Conservation (phyloP, 2,888 invertebrate genomes). For the Melanchra persicariae region DNA sequence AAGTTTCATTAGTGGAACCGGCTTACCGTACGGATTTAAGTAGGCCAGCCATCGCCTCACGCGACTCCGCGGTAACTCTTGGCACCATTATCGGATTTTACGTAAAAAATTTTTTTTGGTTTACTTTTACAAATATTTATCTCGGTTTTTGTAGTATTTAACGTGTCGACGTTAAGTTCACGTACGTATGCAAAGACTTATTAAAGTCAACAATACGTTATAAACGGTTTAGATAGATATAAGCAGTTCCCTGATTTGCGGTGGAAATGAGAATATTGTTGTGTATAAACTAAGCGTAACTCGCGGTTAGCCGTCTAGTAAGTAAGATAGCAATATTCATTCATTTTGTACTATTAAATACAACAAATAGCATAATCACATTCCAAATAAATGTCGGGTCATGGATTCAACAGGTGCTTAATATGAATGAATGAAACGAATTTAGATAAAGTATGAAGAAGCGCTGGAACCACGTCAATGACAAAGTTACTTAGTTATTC, state of each 20-base stretch:
- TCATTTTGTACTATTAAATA: constrained; percentile 29
- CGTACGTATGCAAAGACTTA: constrained; percentile 39
- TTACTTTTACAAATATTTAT: constrained; percentile 51
- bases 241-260: constrained; percentile 8
- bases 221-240: constrained; percentile 14
- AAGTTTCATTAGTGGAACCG: constrained; percentile 75
- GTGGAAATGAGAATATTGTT: constrained; percentile 11
- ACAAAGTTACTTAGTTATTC: constrained; percentile 52
- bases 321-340: constrained; percentile 39
- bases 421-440: constrained; percentile 61
- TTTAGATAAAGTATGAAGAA: constrained; percentile 54
- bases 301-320: constrained; percentile 13
- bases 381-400: constrained; percentile 41
- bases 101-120: constrained; percentile 54
- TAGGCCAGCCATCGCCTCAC: constrained; percentile 79
- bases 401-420: constrained; percentile 67
- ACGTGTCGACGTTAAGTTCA: constrained; percentile 41
- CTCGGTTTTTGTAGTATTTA: constrained; percentile 47
- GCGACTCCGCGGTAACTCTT: constrained; percentile 71
- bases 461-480: constrained; percentile 43
- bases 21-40: constrained; percentile 73
- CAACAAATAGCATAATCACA: constrained; percentile 50
- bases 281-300: background rate
- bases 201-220: constrained; percentile 41
- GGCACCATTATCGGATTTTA: constrained; percentile 61